These are phyloP conservation scores for Rhynchotus rufescens DNA, from an alignment of 2,797 vertebrate species.

Conservation along the genomic window DNA sequence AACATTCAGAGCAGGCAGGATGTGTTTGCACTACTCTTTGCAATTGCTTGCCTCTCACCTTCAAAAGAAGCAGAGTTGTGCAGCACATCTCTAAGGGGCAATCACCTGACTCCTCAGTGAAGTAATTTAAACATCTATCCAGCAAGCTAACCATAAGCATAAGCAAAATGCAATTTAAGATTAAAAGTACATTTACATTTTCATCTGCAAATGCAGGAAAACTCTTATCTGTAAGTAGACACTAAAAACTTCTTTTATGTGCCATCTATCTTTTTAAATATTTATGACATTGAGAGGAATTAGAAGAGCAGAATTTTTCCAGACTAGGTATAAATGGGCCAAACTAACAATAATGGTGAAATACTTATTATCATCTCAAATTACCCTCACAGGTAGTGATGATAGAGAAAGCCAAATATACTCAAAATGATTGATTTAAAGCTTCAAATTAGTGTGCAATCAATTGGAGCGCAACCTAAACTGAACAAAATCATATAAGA, in stretches of 20 bases:
- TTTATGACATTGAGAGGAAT: background rate
- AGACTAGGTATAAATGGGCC: conserved; percentile 6
- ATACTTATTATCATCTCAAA: background rate
- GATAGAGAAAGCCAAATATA: background rate
- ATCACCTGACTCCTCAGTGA: background rate
- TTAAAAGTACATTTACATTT: background rate
- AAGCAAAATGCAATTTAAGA: conserved; percentile 6
- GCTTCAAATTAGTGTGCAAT: background rate
- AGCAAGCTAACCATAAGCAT: background rate
- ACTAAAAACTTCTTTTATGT: background rate
- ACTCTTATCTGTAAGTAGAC: background rate
- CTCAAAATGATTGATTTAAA: background rate
- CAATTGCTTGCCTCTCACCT: background rate
- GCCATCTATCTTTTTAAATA: background rate
- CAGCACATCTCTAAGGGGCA: background rate
- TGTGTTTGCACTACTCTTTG: background rate
- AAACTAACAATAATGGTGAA: background rate
- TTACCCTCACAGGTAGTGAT: background rate
- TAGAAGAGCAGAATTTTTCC: background rate
- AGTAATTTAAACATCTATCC: background rate
- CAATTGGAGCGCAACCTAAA: background rate
- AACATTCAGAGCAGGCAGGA: background rate
- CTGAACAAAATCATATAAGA: background rate
- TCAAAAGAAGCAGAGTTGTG: background rate
- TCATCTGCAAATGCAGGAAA: background rate